These are phyloP conservation scores for Sarcophilus harrisii DNA, from an alignment of 2,797 vertebrate species.

Conservation along the genomic window DNA sequence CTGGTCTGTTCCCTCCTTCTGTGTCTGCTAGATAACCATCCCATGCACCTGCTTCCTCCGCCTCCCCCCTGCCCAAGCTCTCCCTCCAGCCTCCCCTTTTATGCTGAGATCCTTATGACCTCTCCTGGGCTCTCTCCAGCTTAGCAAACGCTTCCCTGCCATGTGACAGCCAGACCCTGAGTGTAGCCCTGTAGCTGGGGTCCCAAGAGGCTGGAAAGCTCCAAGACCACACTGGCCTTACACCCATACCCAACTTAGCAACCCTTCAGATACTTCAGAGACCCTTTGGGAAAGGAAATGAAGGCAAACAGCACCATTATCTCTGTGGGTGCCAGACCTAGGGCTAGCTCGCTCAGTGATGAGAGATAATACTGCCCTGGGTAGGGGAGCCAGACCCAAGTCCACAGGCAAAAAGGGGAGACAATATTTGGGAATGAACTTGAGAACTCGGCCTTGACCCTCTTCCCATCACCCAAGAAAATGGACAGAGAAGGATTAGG, in stretches of 20 bases:
- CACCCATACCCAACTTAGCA: neutral
- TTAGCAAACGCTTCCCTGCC: neutral
- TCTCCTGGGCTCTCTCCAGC: neutral
- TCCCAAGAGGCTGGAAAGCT: neutral
- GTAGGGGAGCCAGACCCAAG: neutral
- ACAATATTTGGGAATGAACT: neutral
- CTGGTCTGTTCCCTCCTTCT: neutral
- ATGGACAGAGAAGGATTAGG: neutral
- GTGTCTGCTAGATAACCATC: neutral
- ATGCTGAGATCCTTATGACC: neutral
- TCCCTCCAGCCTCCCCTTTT: neutral
- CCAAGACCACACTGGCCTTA: neutral
- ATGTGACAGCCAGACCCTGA: neutral
- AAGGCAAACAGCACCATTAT: neutral
- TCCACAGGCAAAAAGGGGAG: neutral
- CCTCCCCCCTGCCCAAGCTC: neutral
- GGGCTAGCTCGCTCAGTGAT: neutral
- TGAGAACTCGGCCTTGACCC: neutral
- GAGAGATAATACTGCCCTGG: neutral
- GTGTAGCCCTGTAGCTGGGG: neutral
- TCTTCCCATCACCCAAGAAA: neutral
- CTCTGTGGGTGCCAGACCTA: fast-evolving
- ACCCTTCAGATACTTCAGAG: neutral
- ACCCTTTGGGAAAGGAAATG: neutral
- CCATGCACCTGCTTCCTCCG: neutral